Evolutionary conservation across 2,113 vertebrate species (phyloP).

Genomic region (Microtus pennsylvanicus): DNA sequence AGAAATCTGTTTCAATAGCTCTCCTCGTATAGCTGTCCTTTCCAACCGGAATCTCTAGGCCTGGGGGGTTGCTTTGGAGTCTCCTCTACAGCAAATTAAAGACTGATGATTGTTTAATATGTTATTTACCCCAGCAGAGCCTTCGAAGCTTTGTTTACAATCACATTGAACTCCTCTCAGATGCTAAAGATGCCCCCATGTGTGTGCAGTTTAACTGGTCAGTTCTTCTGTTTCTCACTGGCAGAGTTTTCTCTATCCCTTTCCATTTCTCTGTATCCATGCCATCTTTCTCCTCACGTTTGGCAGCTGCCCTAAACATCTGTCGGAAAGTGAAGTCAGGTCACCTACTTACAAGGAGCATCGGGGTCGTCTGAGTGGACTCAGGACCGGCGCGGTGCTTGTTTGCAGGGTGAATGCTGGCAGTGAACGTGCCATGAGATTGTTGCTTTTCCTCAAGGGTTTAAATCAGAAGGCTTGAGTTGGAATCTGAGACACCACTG

Average conservation of each 20-base stretch:
- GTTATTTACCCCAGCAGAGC: background rate
- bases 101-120: background rate
- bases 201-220: background rate
- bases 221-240: background rate
- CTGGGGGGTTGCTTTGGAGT: background rate
- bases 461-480: slow-evolving; percentile 78
- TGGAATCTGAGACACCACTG: slow-evolving; percentile 60
- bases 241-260: slow-evolving; percentile 1
- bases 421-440: slow-evolving; percentile 32
- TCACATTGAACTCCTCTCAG: background rate
- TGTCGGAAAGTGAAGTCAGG: slow-evolving; percentile 84
- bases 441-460: slow-evolving; percentile 33
- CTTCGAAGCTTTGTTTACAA: slow-evolving; percentile 4
- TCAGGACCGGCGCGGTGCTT: background rate
- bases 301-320: slow-evolving; percentile 81
- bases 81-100: slow-evolving; percentile 15
- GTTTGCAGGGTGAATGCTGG: background rate
- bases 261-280: slow-evolving; percentile 79
- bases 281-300: slow-evolving; percentile 81
- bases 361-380: slow-evolving; percentile 75
- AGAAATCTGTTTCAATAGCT: background rate
- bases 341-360: slow-evolving; percentile 76
- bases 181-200: background rate
- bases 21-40: background rate
- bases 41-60: background rate